These are phyloP conservation scores for Agrochola circellaris DNA, from an alignment of 2,888 invertebrate genomes.

Conservation along the genomic window DNA sequence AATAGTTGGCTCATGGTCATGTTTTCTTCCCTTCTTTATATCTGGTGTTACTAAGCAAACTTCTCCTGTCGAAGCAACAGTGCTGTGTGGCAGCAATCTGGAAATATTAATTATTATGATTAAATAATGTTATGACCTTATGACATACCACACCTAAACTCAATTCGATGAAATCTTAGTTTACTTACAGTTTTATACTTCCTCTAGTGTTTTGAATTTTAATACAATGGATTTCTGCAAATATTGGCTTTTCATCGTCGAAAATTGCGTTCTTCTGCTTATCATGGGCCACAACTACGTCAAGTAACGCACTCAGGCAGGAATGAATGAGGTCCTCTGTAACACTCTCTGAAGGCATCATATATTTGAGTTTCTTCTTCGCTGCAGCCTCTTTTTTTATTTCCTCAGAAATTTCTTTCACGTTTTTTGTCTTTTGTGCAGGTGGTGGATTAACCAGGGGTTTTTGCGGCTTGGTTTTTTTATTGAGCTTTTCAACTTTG, in stretches of 20 bases:
- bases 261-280: constrained; percentile 88
- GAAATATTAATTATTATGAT: constrained; percentile 27
- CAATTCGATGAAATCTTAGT: not conserved
- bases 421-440: constrained; percentile 40
- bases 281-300: constrained; percentile 75
- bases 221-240: constrained; percentile 91
- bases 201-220: constrained; percentile 92
- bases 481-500: constrained; percentile 52
- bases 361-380: constrained; percentile 75
- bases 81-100: constrained; percentile 90
- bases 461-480: constrained; percentile 46
- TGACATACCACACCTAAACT: not conserved
- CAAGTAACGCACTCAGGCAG: constrained; percentile 80
- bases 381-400: constrained; percentile 16
- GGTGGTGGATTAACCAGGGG: constrained; percentile 12
- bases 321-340: constrained; percentile 76
- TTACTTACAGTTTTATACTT: constrained; percentile 92
- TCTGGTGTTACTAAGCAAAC: constrained; percentile 95
- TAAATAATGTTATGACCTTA: not conserved
- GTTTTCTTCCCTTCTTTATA: constrained; percentile 92
- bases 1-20: constrained; percentile 94
- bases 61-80: constrained; percentile 92
- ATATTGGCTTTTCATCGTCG: constrained; percentile 90
- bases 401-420: constrained; percentile 29
- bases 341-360: constrained; percentile 81